Conservation (phyloP, 2,888 invertebrate genomes). For the Bursaphelenchus okinawaensis region DNA sequence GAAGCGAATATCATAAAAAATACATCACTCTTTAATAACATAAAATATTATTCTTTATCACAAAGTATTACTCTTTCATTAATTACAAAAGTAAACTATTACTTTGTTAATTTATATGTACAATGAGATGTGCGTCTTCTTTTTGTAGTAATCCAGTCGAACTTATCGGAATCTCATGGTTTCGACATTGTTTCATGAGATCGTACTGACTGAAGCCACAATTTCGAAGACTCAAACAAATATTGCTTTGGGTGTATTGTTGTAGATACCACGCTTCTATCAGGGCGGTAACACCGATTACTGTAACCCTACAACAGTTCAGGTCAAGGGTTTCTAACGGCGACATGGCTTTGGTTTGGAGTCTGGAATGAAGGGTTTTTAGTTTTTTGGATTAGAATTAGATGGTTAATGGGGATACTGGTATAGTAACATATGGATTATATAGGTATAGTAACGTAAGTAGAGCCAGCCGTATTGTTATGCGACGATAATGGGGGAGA, state of each 20-base stretch:
- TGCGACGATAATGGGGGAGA: no score
- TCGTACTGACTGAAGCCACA: conserved; percentile 11
- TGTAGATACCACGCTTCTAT: conserved; percentile 22
- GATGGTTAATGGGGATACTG: no score
- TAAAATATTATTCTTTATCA: no score
- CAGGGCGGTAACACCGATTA: conserved; percentile 15
- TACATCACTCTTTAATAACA: no score
- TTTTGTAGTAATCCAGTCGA: conserved; percentile 7
- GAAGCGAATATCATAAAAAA: no score
- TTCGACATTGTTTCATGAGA: conserved; percentile 15
- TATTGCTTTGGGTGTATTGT: background rate
- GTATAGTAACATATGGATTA: no score
- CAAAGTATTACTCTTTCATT: no score
- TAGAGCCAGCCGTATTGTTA: no score
- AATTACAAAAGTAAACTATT: no score
- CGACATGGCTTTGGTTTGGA: conserved; percentile 1
- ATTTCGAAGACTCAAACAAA: conserved; percentile 12
- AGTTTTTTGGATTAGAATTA: no score
- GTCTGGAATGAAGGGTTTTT: background rate
- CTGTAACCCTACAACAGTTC: conserved; percentile 6
- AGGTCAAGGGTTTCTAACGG: conserved; percentile 21
- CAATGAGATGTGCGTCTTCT: background rate
- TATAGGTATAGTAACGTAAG: no score
- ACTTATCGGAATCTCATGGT: conserved; percentile 3
- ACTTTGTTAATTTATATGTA: conserved; percentile 4